Evolutionary conservation across 2,113 vertebrate genomes (phyloP).

Genomic region (Rhinoptilus africanus): DNA sequence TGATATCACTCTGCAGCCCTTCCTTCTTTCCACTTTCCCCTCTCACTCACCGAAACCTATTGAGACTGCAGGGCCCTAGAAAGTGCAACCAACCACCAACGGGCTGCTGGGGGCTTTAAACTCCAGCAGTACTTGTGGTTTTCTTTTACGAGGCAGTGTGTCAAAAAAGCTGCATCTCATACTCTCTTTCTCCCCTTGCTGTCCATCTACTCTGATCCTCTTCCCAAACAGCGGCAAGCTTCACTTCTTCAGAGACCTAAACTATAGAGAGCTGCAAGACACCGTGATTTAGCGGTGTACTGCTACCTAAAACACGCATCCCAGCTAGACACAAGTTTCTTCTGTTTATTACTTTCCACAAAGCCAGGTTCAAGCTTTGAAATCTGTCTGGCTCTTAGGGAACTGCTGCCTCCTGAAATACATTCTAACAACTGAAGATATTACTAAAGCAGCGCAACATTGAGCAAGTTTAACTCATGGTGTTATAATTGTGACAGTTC

Average conservation of each 20-base stretch:
- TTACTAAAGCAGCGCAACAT: fast-evolving
- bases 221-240: not conserved
- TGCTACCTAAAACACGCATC: fast-evolving
- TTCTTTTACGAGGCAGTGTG: fast-evolving
- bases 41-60: fast-evolving
- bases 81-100: fast-evolving
- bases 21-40: not conserved
- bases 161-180: not conserved
- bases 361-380: not conserved
- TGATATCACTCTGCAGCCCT: not conserved
- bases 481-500: fast-evolving
- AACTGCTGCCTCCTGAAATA: not conserved
- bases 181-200: not conserved
- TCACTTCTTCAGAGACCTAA: not conserved
- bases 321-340: not conserved
- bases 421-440: not conserved
- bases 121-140: not conserved
- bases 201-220: not conserved
- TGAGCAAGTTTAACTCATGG: not conserved
- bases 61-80: too few relatives aligned
- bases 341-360: not conserved
- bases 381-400: not conserved
- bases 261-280: not conserved
- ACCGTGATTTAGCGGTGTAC: not conserved
- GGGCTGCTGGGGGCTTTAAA: not conserved